Evolutionary conservation across 2,888 invertebrate genomes (phyloP), one percentile per base, ranked within the genome.

Genomic region (Branchinecta sandiegonensis): DNA sequence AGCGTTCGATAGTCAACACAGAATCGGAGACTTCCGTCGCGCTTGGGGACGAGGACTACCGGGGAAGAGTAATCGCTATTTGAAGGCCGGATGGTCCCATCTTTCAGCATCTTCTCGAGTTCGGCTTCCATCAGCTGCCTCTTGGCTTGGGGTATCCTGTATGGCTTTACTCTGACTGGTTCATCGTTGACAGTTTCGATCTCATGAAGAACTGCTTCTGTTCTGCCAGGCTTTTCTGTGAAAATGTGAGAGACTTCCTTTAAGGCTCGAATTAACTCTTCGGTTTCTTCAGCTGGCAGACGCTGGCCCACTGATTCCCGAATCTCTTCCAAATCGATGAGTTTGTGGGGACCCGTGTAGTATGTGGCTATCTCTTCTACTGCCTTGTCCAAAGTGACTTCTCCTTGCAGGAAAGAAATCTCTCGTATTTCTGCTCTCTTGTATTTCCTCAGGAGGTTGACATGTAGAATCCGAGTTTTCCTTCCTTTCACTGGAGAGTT

Each of bases 1-100:
- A 75, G 48, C 5, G 50, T 47, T 13, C 73, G 63, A 68, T 71
- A 75, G 50, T 50, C n/a, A 13, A 50, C 13, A 50, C 50, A 50
- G 50, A 50, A 50, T 13, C 50, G 50, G n/a, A 50, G 13, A n/a
- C 2, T 50, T 3, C n/a, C 50, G n/a, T 50, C 50, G 13, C 13
- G 50, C 50, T 50, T 50, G 2, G 50, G 13, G n/a, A 50, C 50
- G 13, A 50, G 13, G 50, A 50, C 50, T 50, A 50, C 50, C 50
- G 50, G 50, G n/a, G 50, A 50, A 50, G 13, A 50, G 13, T n/a
- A 50, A n/a, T 13, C 13, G n/a, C 50, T 50, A n/a, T 68, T 67
- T 7, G 70, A 64, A 5, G 68, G n/a, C n/a, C n/a, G n/a, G n/a
- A n/a, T n/a, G n/a, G n/a, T n/a, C n/a, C n/a, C n/a, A n/a, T n/a